These are phyloP conservation scores for Chloroceryle amazona DNA, from an alignment of 2,797 vertebrate species.

Conservation along the genomic window DNA sequence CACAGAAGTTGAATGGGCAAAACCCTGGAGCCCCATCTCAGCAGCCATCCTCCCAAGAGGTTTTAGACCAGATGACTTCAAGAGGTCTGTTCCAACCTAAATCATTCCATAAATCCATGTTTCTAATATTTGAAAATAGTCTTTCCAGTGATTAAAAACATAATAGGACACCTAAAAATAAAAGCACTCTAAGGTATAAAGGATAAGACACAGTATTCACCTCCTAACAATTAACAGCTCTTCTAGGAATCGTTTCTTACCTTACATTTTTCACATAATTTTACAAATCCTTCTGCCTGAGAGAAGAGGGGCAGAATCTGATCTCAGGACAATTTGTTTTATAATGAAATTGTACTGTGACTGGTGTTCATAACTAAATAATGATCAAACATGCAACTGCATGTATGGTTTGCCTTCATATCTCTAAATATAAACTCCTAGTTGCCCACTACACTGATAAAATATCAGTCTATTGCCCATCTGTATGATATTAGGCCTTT, in stretches of 20 bases:
- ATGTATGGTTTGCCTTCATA: not conserved
- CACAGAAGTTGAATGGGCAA: not conserved
- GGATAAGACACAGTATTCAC: not conserved
- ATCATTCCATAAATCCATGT: not conserved
- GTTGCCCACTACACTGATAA: not conserved
- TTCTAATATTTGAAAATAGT: not conserved
- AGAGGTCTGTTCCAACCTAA: not conserved
- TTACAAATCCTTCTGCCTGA: not conserved
- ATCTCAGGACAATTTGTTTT: not conserved
- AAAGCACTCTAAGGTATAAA: not conserved
- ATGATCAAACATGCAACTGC: conserved; percentile 17
- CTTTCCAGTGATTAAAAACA: not conserved
- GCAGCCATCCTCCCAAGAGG: not conserved
- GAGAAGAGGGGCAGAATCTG: not conserved
- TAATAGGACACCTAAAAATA: not conserved
- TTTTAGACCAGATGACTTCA: not conserved
- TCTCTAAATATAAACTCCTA: not conserved
- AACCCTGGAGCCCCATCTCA: not conserved
- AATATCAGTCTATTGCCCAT: not conserved
- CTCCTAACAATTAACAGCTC: not conserved
- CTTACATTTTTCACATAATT: not conserved
- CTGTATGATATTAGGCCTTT: not conserved
- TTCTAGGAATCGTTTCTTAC: not conserved
- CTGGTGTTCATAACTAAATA: conserved; percentile 46
- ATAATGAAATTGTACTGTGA: not conserved